A percentile compares a stretch with the other conserved stretches of the same genome.
phyloP scores from a whole-genome alignment of 2,113 vertebrate species.

The Plectropomus leopardus region DNA sequence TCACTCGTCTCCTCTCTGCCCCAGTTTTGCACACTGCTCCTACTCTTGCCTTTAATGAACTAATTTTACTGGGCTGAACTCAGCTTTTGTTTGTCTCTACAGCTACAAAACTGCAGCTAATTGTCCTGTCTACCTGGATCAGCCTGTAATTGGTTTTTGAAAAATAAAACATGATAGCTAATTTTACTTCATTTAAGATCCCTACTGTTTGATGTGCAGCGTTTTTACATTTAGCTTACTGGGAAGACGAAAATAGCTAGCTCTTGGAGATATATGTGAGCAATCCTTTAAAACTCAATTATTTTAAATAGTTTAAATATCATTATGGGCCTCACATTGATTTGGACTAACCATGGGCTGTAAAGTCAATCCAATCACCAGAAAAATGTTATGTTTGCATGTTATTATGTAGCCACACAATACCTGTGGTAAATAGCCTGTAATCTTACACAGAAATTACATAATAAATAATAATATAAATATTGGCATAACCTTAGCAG shows the following conservation, averaged over 20 bases:
- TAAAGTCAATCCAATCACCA: no score
- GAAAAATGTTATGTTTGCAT: no score
- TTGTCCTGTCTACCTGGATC: background rate
- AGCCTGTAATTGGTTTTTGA: background rate
- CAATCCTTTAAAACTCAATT: background rate
- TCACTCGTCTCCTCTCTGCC: background rate
- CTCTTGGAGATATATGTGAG: no score
- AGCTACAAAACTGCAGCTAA: background rate
- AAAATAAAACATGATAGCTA: background rate
- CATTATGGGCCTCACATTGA: background rate
- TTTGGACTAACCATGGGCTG: background rate
- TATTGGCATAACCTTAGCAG: no score
- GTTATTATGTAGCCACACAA: no score
- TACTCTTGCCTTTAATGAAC: conserved; percentile 33
- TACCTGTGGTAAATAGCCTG: no score
- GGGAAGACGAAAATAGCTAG: background rate
- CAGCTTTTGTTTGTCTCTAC: background rate
- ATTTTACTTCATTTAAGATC: background rate
- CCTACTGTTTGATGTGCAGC: background rate
- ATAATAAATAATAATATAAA: no score
- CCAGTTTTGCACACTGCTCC: conserved; percentile 17
- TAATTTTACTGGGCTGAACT: conserved; percentile 23
- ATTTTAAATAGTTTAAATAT: background rate
- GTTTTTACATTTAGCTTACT: background rate
- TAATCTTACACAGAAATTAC: no score